Evolutionary conservation across 2,888 invertebrate genomes (phyloP), one percentile per base, ranked within the genome.

Genomic region (Morpho deidamia): DNA sequence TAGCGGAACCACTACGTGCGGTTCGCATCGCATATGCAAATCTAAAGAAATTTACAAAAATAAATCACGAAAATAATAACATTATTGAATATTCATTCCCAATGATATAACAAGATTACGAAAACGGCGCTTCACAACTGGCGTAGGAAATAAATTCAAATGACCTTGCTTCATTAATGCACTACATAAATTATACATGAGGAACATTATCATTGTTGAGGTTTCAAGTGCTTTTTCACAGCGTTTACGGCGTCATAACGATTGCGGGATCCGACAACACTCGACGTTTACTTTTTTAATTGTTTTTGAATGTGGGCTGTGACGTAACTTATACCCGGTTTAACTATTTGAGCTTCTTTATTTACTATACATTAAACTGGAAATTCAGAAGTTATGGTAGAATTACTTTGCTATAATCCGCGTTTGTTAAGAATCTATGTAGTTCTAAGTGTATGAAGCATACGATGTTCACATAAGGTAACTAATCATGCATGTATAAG

Each of bases 141-240:
- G 65, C 67, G 65, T 74, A 77, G 80, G 70, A 81, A 83, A 84
- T 80, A 74, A 76, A 83, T 83, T 80, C 80, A 79, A 76, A 77
- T 79, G 87, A 85, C 85, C 87, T 86, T 86, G 86, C 76, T 76
- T 83, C 82, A 84, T 87, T 84, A 84, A 83, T 80, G 78, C 81
- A 63, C 63, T 66, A 64, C 63, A 81, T 85, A 79, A 78, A 87
- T 86, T 76, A 87, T 72, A 85, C 83, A 84, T 84, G 83, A 83
- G 78, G 67, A 60, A 67, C 72, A 78, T 81, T 77, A 83, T 81
- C 78, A 80, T 79, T 81, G 83, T 81, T 67, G 71, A 71, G 44
- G 53, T 51, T 51, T 59, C 50, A 43, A 50, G 48, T 51, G 58
- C 49, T 56, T 56, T 59, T 59, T 59, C 51, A 59, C 59, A 49